phyloP scores from a whole-genome alignment of 2,113 vertebrate genomes.

The Talpa occidentalis region DNA sequence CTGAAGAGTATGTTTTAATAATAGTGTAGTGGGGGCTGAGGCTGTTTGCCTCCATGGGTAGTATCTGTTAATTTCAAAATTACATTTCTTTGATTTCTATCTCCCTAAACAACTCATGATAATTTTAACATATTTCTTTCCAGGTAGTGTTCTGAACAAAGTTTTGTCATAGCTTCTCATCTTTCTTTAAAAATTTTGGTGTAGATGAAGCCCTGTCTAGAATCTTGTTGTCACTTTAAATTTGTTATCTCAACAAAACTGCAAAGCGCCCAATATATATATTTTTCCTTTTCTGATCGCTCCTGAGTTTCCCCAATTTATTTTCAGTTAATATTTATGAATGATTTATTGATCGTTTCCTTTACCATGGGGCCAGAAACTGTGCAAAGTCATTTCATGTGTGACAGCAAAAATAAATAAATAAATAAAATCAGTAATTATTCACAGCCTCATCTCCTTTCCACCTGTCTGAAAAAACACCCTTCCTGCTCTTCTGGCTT shows the following conservation, averaged over 20 bases:
- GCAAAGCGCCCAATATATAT: not conserved
- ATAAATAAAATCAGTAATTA: not conserved
- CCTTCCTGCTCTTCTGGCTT: not conserved
- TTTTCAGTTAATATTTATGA: not conserved
- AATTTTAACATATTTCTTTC: not conserved
- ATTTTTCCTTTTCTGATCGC: not conserved
- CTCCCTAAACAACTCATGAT: not conserved
- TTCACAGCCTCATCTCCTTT: not conserved
- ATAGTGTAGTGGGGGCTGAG: too few species aligned
- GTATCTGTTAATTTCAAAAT: not conserved
- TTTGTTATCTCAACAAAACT: not conserved
- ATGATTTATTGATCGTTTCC: not conserved
- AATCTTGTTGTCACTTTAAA: not conserved
- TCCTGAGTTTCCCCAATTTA: not conserved
- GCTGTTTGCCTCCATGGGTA: not conserved
- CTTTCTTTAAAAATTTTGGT: not conserved
- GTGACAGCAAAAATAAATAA: not conserved
- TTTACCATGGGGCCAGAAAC: not conserved
- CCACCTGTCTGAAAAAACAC: not conserved
- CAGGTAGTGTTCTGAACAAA: not conserved
- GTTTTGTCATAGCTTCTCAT: not conserved
- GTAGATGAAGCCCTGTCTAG: not conserved
- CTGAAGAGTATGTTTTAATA: not conserved
- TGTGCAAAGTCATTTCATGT: not conserved
- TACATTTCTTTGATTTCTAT: not conserved